These are phyloP conservation scores for Torymus texanus DNA, from an alignment of 2,888 invertebrate species.

Conservation along the genomic window DNA sequence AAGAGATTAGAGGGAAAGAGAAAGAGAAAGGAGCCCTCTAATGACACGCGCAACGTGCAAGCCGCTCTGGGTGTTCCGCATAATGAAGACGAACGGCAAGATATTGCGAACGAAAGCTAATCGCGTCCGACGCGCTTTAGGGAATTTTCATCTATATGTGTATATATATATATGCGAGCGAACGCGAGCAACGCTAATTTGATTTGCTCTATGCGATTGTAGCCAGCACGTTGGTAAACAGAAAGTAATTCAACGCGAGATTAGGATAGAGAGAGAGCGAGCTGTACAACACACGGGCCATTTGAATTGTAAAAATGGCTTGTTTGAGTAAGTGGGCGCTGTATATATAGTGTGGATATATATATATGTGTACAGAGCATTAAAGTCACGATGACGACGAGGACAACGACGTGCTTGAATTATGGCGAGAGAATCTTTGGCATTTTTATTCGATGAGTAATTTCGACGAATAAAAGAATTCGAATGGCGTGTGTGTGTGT, in stretches of 20 bases:
- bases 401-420: no score
- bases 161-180: no score
- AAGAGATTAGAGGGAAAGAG: slow-evolving; percentile 50
- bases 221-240: slow-evolving; percentile 26
- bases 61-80: neutral
- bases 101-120: slow-evolving; percentile 31
- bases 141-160: slow-evolving; percentile 20
- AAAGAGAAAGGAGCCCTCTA: neutral
- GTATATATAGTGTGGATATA: neutral
- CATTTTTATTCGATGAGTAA: no score
- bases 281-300: neutral
- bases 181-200: slow-evolving; percentile 42
- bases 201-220: slow-evolving; percentile 19
- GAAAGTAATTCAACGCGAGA: slow-evolving; percentile 12
- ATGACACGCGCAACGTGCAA: neutral
- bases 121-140: slow-evolving; percentile 42
- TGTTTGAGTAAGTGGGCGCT: slow-evolving; percentile 26
- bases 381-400: neutral
- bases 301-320: slow-evolving; percentile 44
- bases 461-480: no score
- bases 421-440: no score
- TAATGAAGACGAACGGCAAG: slow-evolving; percentile 49
- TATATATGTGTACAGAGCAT: neutral
- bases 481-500: no score
- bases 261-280: neutral